phyloP scores from a whole-genome alignment of 2,888 invertebrate genomes.

The Lacanobia wlatinum region DNA sequence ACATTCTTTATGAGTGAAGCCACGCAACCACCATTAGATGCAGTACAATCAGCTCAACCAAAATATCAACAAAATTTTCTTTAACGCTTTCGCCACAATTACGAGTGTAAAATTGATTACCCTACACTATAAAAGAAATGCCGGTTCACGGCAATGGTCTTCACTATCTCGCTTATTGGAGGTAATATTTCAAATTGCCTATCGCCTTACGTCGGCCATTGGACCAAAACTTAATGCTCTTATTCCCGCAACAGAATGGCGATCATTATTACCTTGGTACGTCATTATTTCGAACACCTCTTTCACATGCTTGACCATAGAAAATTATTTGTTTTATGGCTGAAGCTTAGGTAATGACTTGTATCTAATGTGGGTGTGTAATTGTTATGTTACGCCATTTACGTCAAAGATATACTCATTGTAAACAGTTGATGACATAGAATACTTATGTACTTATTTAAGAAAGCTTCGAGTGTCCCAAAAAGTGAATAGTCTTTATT shows the following conservation, averaged over 20 bases:
- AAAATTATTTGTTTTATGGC: conserved; percentile 55
- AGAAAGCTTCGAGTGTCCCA: neutral
- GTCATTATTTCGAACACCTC: conserved; percentile 68
- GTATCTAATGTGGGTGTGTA: conserved; percentile 21
- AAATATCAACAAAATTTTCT: conserved; percentile 73
- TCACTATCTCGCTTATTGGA: conserved; percentile 71
- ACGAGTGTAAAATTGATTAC: conserved; percentile 79
- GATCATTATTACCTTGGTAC: conserved; percentile 69
- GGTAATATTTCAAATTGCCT: conserved; percentile 76
- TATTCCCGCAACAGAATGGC: conserved; percentile 69
- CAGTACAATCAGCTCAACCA: conserved; percentile 52
- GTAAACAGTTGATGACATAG: neutral
- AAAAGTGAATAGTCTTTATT: neutral
- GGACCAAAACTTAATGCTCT: conserved; percentile 72
- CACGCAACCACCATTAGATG: conserved; percentile 53
- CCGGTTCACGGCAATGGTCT: conserved; percentile 71
- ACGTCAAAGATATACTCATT: neutral
- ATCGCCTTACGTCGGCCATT: conserved; percentile 68
- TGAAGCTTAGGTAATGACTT: conserved; percentile 36
- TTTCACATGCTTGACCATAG: conserved; percentile 48
- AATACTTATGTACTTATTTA: neutral
- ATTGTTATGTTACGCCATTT: conserved; percentile 21
- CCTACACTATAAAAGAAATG: conserved; percentile 75
- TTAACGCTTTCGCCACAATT: conserved; percentile 79
- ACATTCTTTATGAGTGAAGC: conserved; percentile 43